phyloP scores from a whole-genome alignment of 2,888 invertebrate species.

The Acrocyrtus sp. region DNA sequence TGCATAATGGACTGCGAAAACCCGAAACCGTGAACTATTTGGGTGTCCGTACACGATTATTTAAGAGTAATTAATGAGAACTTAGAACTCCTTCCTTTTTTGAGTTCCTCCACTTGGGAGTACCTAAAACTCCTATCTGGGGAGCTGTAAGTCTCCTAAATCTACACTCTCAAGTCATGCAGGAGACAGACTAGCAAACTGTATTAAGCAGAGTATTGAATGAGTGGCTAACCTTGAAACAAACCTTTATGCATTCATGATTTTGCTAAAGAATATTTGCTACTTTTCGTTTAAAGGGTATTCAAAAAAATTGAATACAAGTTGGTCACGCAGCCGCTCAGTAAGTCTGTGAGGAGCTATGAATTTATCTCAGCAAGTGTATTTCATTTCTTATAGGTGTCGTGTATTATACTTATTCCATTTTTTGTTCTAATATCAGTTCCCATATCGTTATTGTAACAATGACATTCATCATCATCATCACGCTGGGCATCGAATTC shows the following conservation, averaged over 20 bases:
- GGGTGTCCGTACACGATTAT: too few relatives aligned
- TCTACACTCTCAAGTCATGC: neutral
- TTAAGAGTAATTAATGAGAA: too few relatives aligned
- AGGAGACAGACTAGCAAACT: neutral
- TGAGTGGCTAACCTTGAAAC: slow-evolving; percentile 45
- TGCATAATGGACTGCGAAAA: too few relatives aligned
- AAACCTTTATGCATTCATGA: slow-evolving; percentile 41
- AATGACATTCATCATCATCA: slow-evolving; percentile 33
- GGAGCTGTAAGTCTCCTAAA: neutral
- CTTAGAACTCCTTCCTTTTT: slow-evolving; percentile 1
- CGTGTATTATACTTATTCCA: slow-evolving; percentile 7
- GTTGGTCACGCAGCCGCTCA: slow-evolving; percentile 41
- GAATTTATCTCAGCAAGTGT: slow-evolving; percentile 23
- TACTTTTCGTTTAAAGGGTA: slow-evolving; percentile 16
- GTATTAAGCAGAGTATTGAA: slow-evolving; percentile 28
- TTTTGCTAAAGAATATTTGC: slow-evolving; percentile 32
- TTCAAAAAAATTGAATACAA: slow-evolving; percentile 12
- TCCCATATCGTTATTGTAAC: slow-evolving; percentile 33
- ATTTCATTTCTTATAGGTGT: slow-evolving; percentile 30
- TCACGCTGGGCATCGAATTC: slow-evolving; percentile 9
- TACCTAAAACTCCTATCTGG: slow-evolving; percentile 7
- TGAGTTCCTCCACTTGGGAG: too few relatives aligned
- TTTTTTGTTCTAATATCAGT: slow-evolving; percentile 27
- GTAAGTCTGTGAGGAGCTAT: too few relatives aligned
- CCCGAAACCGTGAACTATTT: too few relatives aligned